A percentile compares a stretch with the other conserved stretches of the same genome.
phyloP scores from a whole-genome alignment of 1,140 invertebrate genomes.

The Telenomus remus region DNA sequence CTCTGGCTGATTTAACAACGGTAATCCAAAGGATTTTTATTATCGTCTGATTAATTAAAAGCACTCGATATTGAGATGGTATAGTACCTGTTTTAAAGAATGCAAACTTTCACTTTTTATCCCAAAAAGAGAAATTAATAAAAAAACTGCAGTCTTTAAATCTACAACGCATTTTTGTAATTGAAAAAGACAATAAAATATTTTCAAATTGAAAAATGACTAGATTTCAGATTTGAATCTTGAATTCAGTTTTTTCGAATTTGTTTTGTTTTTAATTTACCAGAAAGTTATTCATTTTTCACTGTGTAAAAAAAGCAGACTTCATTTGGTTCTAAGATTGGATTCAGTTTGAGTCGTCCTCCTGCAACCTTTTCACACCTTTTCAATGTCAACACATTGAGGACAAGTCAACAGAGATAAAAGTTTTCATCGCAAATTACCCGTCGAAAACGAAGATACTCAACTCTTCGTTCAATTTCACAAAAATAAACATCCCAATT shows the following conservation, averaged over 20 bases:
- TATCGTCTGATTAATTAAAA: constrained; percentile 3
- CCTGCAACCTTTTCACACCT: constrained; percentile 25
- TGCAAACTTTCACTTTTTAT: constrained; percentile 39
- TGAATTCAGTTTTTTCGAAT: too few relatives aligned
- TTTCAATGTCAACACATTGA: constrained; percentile 35
- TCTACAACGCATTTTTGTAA: constrained; percentile 4
- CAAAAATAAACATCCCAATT: background rate
- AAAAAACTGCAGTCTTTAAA: constrained; percentile 13
- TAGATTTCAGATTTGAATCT: too few relatives aligned
- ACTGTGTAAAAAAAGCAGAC: background rate
- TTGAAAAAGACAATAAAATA: background rate
- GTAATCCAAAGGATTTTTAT: background rate
- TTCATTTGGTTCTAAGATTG: background rate
- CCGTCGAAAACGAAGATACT: background rate
- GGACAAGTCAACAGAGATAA: constrained; percentile 21
- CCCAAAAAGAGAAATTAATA: constrained; percentile 27
- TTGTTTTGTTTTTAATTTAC: too few relatives aligned
- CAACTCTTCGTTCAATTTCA: background rate
- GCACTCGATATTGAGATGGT: too few relatives aligned
- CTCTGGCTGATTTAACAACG: background rate
- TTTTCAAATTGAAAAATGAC: background rate
- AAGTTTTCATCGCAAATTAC: background rate
- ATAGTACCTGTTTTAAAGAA: constrained; percentile 7
- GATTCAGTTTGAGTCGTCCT: background rate
- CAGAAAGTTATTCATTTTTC: too few relatives aligned